Base-by-base conservation (phyloP, 2,888 invertebrate genomes). In the Drosophila peninsularis region DNA sequence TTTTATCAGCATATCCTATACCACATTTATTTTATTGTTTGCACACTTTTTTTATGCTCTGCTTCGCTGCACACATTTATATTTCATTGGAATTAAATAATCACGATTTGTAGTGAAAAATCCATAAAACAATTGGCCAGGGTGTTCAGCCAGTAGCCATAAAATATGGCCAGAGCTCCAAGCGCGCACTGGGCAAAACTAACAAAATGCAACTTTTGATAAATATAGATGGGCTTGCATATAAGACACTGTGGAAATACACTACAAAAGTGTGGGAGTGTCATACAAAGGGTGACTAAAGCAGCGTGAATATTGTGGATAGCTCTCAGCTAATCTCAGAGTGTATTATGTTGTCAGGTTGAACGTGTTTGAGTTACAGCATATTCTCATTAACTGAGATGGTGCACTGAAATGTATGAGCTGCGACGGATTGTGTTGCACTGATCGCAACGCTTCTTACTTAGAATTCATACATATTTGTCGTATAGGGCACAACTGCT, bases 31-130 rank as follows among this genome's bases (percentile, higher is more conserved):
- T 52, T 34, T 47, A 47, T 62, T 62, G 42, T 10, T 3, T 21
- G 24, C 21, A 36, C 0, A 3, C 13, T 32, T 41, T 53, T 13
- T 34, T 34, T 49, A 41, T 41, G 5, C 1, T 24, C 4, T 32
- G 34, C 45, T 13, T 49, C 36, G 54, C 24, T 56, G 44, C 54
- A 44, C 67, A 61, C 62, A 61, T 63, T 44, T 24, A 68, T 71
- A 62, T 70, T 75, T 42, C 72, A 76, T 57, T 37, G 41, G 24
- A 54, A 71, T 73, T 65, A 72, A 72, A 78, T 78, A 78, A 62
- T 63, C 75, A 77, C 55, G 65, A 65, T 62, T 61, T 67, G 34
- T 62, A 34, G 65, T 65, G 54, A 52, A 58, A 75, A 67, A 67
- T 54, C 30, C 52, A 64, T 56, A 62, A 75, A 65, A 78, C 61